phyloP scores from a whole-genome alignment of 2,888 invertebrate species.

The Magallana nippona region DNA sequence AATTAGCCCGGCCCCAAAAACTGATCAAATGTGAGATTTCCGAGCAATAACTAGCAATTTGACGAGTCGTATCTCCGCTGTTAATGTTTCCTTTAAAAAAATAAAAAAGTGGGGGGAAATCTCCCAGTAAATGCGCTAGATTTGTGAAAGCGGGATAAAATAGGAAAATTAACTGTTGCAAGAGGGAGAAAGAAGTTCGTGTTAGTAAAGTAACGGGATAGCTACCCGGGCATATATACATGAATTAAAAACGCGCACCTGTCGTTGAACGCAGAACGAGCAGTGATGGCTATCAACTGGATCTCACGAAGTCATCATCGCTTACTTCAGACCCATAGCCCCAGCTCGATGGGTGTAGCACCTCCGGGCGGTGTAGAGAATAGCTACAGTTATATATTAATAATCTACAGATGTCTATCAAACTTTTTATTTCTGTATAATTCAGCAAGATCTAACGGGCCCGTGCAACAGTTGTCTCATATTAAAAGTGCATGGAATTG shows the following conservation, averaged over 20 bases:
- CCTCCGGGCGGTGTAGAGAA: background rate
- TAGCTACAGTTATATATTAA: slow-evolving; percentile 1
- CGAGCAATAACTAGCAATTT: background rate
- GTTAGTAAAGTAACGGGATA: slow-evolving; percentile 14
- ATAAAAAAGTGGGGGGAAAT: too few relatives aligned
- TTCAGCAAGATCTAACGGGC: background rate
- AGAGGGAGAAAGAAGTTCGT: background rate
- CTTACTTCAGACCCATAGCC: background rate
- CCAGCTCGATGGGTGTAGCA: background rate
- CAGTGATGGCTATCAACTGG: background rate
- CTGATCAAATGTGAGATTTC: slow-evolving; percentile 17
- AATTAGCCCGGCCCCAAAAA: background rate
- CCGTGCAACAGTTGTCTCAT: slow-evolving; percentile 7
- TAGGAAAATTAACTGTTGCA: background rate
- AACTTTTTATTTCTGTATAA: slow-evolving; percentile 4
- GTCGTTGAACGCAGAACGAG: background rate
- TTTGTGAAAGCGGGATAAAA: background rate
- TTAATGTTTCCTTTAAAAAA: background rate
- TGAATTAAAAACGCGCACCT: background rate
- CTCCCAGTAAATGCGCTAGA: background rate
- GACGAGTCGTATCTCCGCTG: slow-evolving; percentile 1
- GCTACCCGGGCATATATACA: background rate
- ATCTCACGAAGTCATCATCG: background rate
- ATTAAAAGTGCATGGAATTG: background rate
- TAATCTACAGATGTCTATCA: slow-evolving; percentile 11